Base-by-base conservation (phyloP, 2,888 invertebrate genomes). In the Caenorhabditis macrosperma region DNA sequence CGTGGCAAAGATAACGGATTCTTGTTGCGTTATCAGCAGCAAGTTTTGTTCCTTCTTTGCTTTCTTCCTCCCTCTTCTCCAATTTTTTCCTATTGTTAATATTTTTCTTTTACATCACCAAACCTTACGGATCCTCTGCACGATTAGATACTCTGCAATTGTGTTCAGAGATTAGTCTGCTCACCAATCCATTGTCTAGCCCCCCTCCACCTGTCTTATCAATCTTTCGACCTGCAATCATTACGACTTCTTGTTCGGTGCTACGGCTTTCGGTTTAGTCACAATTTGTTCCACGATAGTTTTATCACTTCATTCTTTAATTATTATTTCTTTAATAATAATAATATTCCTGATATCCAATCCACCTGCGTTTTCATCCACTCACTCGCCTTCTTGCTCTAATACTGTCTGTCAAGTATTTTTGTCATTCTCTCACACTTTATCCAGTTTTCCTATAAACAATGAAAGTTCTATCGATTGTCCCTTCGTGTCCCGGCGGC, bases 231-330 rank as follows among this genome's bases (percentile, higher is more conserved):
- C 41, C 38, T 60, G 60, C 66, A 69, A 60, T 57, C 60, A 17
- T 41, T 38, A 54, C 60, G 59, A 59, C 48, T 33, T 35, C 38
- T 76, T 68, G 60, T 77, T 77, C 76, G 76, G 76, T 77, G 76
- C 76, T 77, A 69, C 38, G 33, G 41, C 48, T 46, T 67, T 68
- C 68, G 68, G 61, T 77, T 77, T 61, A 30, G 46, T 57, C 48
- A 50, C 26, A 59, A 28, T 5, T 41, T 63, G 69, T 69, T 30
- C 26, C 38, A 28, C 22, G 12, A 60, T 71, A 71, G 46, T 55
- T 63, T 71, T 71, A 71, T 71, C 71, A 71, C 46, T 71, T 71
- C 71, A 71, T 71, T 71, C 33, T 15, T 54, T 52, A 52, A 28
- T 17, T 17, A n/a, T n/a, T n/a, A n/a, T n/a, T n/a, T n/a, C n/a